Base-by-base conservation (phyloP, 2,797 vertebrate species). In the Premnoplex brunnescens region DNA sequence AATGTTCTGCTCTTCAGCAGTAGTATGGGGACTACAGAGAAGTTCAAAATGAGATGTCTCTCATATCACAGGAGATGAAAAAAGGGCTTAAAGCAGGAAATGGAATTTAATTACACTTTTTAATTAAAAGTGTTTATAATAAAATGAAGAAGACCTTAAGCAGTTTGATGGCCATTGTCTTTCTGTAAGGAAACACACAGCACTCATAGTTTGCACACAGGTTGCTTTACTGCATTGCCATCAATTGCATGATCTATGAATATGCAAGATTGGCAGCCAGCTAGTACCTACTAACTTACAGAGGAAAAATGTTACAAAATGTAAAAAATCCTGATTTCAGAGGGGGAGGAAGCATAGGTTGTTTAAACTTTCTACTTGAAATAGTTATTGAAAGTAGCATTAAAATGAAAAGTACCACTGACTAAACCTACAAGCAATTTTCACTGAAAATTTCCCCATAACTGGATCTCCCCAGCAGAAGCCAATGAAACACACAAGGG, bases 31-130 rank as follows among this genome's bases (percentile, higher is more conserved):
- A 87, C 77, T 85, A 88, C 6, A 93, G 27, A 79, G 82, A 76
- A 87, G 85, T 94, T 80, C 14, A 88, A 90, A 81, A 82, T 71
- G 49, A 91, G 72, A 89, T 49, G 55, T 66, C 32, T 71, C 66
- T 92, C 59, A 87, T 94, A 71, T 10, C 44, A 46, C 92, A 97
- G 43, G 14, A 81, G 48, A 75, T 6, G 2, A 22, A 85, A 94
- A 88, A 84, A 87, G 63, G 66, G 48, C 68, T 93, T 71, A 89
- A 34, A 90, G 58, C 41, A 96, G 59, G 91, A 91, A 79, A 93
- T 39, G 60, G 58, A 86, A 58, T 84, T 59, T 46, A 82, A 82
- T 89, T 77, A 82, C 30, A 77, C 7, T 74, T 86, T 84, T 86
- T 39, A 77, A 90, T 67, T 63, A 73, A 5, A 80, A 58, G 18